Evolutionary conservation across 1,140 invertebrate genomes (phyloP).

Genomic region (Samia ricini): DNA sequence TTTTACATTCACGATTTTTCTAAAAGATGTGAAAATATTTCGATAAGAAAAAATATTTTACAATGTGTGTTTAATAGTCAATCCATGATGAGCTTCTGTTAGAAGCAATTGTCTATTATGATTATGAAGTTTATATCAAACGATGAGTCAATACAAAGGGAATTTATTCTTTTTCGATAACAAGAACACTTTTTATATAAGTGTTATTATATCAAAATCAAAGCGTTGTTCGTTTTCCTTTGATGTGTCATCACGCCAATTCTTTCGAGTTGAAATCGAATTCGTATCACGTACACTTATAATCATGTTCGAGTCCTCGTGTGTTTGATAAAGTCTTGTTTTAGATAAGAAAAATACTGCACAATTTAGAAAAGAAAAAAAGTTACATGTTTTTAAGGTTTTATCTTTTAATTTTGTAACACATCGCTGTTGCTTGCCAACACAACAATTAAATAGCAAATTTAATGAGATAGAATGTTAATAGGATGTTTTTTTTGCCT

Average conservation of each 20-base stretch:
- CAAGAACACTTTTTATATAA: conserved; percentile 53
- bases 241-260: conserved; percentile 59
- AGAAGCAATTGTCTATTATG: conserved; percentile 1
- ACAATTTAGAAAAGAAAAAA: conserved; percentile 34
- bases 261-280: conserved; percentile 37
- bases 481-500: too few species aligned
- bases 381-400: conserved; percentile 14
- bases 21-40: background rate
- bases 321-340: conserved; percentile 66
- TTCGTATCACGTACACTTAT: conserved; percentile 60
- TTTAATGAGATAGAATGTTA: too few species aligned
- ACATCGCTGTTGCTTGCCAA: background rate
- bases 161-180: conserved; percentile 49
- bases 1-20: background rate
- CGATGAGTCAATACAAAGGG: conserved; percentile 23
- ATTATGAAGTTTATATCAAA: conserved; percentile 19
- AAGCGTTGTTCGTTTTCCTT: conserved; percentile 53
- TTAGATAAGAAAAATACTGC: conserved; percentile 57
- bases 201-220: conserved; percentile 33
- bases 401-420: conserved; percentile 3
- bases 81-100: background rate
- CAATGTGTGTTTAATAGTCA: background rate
- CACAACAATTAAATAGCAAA: too few species aligned
- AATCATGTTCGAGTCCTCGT: conserved; percentile 65
- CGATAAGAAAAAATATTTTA: background rate